These are phyloP conservation scores for Acipenser ruthenus DNA, from an alignment of 2,797 vertebrate species.

Conservation along the genomic window DNA sequence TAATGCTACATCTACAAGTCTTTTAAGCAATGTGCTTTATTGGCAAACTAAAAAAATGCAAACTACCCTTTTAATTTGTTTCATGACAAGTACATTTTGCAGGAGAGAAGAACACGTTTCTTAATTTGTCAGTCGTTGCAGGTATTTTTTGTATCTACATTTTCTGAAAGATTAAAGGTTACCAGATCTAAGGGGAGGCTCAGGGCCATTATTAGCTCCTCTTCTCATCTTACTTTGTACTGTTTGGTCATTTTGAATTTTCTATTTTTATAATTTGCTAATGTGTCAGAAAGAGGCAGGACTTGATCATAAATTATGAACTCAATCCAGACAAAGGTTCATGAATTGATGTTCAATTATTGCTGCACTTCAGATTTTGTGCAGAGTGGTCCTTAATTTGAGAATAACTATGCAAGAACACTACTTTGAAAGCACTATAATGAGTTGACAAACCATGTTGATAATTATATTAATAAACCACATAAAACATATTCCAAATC, in stretches of 20 bases:
- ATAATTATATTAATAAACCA: too few relatives aligned
- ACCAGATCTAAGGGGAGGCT: conserved; percentile 40
- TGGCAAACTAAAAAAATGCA: conserved; percentile 22
- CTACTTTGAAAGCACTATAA: too few relatives aligned
- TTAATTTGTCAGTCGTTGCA: conserved; percentile 38
- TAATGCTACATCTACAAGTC: too few relatives aligned
- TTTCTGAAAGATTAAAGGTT: conserved; percentile 45
- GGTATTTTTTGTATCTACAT: conserved; percentile 39
- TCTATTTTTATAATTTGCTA: conserved; percentile 33
- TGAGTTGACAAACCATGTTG: too few relatives aligned
- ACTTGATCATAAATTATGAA: conserved; percentile 38
- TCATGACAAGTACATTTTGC: conserved; percentile 28
- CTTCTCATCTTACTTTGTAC: conserved; percentile 39
- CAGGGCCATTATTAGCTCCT: conserved; percentile 36
- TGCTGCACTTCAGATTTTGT: conserved; percentile 6
- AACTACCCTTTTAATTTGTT: conserved; percentile 26
- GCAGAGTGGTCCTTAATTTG: not conserved
- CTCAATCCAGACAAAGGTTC: conserved; percentile 25
- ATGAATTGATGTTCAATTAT: conserved; percentile 23
- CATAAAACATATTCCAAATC: too few relatives aligned
- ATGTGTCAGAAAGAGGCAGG: conserved; percentile 30
- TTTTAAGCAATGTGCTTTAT: conserved; percentile 11
- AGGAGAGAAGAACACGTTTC: conserved; percentile 35
- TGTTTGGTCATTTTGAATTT: conserved; percentile 39
- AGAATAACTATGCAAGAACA: too few relatives aligned